These are phyloP conservation scores for Grus americana DNA, from an alignment of 2,113 vertebrate species.

Conservation along the genomic window DNA sequence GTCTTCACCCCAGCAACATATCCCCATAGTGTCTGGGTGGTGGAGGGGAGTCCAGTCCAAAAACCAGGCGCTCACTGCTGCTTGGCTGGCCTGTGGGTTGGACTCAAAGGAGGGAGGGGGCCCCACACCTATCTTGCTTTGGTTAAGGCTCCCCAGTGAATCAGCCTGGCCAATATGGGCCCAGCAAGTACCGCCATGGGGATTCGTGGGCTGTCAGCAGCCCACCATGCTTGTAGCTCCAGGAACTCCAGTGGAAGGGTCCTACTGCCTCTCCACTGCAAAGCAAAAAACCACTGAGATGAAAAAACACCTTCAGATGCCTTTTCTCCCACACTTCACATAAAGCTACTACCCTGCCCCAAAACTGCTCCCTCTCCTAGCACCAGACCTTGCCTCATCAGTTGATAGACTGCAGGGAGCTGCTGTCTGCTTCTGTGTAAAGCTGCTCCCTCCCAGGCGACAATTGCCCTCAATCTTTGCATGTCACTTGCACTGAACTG, in stretches of 20 bases:
- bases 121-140: neutral
- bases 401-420: neutral
- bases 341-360: neutral
- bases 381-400: neutral
- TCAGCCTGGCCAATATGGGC: neutral
- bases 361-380: neutral
- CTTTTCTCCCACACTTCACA: neutral
- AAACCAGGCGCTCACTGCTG: neutral
- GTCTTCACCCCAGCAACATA: neutral
- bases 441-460: neutral
- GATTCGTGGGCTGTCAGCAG: neutral
- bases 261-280: fast-evolving
- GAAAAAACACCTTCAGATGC: neutral
- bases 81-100: neutral
- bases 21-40: neutral
- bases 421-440: neutral
- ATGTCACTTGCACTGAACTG: neutral
- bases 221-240: neutral
- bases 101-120: neutral
- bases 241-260: neutral
- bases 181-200: neutral
- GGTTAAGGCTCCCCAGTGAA: neutral
- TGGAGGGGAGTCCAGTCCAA: neutral
- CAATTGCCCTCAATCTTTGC: neutral
- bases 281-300: neutral